These are phyloP conservation scores for Choristoneura fumiferana DNA, from an alignment of 1,140 invertebrate genomes.

Conservation along the genomic window DNA sequence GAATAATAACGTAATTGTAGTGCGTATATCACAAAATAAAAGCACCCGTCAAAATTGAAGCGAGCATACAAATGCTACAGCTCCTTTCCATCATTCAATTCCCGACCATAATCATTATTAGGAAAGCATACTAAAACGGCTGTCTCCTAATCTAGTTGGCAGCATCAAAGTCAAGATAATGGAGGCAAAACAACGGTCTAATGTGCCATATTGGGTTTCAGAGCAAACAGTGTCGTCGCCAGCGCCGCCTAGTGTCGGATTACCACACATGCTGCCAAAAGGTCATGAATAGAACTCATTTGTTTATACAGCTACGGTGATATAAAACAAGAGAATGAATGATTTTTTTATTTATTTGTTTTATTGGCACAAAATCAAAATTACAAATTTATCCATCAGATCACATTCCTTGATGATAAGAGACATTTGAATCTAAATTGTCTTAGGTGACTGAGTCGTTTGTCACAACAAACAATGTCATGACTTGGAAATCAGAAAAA, in stretches of 20 bases:
- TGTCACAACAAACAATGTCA: not conserved
- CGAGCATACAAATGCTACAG: too few relatives aligned
- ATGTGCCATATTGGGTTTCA: slow-evolving; percentile 66
- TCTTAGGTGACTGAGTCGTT: not conserved
- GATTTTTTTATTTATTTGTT: too few relatives aligned
- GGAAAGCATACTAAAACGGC: slow-evolving; percentile 3
- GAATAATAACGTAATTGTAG: too few relatives aligned
- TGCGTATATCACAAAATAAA: too few relatives aligned
- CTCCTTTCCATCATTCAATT: too few relatives aligned
- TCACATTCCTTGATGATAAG: not conserved
- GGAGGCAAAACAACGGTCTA: slow-evolving; percentile 66
- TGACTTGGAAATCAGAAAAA: not conserved
- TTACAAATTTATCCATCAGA: too few relatives aligned
- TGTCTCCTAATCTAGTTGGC: slow-evolving; percentile 39
- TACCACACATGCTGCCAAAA: slow-evolving; percentile 56
- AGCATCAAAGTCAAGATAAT: slow-evolving; percentile 69
- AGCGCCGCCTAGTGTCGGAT: slow-evolving; percentile 52
- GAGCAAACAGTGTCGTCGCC: slow-evolving; percentile 49
- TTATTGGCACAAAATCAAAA: too few relatives aligned
- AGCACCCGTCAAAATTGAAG: too few relatives aligned
- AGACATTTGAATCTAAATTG: not conserved
- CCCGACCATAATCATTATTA: slow-evolving; percentile 9
- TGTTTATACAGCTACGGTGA: slow-evolving; percentile 22
- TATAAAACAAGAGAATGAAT: slow-evolving; percentile 9
- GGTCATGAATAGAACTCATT: slow-evolving; percentile 60